Conservation (phyloP, 2,113 vertebrate species). For the Strix aluco region DNA sequence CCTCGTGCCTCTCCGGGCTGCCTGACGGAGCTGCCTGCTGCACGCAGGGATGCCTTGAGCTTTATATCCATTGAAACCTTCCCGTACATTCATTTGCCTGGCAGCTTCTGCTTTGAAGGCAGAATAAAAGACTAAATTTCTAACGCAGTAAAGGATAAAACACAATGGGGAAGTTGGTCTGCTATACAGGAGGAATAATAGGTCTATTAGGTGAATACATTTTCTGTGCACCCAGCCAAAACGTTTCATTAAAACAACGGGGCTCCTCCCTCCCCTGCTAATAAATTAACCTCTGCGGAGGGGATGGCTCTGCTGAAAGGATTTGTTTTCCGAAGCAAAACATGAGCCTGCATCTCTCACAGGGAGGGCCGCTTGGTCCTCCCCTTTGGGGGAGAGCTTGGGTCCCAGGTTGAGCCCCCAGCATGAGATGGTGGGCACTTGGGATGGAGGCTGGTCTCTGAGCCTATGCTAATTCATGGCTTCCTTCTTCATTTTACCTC, state of each 20-base stretch:
- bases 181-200: not conserved
- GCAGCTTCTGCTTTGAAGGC: not conserved
- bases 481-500: not conserved
- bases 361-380: not conserved
- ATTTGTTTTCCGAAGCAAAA: not conserved
- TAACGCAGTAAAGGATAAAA: not conserved
- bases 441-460: not conserved
- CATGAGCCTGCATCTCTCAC: accelerated
- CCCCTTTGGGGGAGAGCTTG: accelerated
- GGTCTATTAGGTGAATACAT: not conserved
- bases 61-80: not conserved
- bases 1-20: not conserved
- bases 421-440: not conserved
- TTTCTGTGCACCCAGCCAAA: constrained; percentile 29
- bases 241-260: not conserved
- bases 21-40: not conserved
- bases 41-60: not conserved
- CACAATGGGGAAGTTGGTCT: not conserved
- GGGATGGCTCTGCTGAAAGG: not conserved
- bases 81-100: not conserved
- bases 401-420: accelerated
- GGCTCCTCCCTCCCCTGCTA: not conserved
- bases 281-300: not conserved
- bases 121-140: not conserved
- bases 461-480: not conserved